Percentiles rank a stretch among this genome's conserved stretches.
Conservation (phyloP, 2,888 invertebrate species). For the Dryomyza anilis region DNA sequence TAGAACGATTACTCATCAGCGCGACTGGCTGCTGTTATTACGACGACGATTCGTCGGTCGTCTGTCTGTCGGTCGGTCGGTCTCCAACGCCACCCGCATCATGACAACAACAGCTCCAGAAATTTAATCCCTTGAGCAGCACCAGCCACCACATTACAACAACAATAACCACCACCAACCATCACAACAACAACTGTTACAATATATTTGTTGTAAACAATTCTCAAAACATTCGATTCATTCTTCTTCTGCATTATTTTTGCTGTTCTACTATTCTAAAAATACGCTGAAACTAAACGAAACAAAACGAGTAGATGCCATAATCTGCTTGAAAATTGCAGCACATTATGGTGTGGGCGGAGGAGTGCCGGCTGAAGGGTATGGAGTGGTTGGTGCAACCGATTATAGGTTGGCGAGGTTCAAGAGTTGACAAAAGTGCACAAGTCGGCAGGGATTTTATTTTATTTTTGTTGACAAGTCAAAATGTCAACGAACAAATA, state of each 20-base stretch:
- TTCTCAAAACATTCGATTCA: background rate
- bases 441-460: no score
- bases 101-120: background rate
- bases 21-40: no score
- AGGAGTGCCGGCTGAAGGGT: no score
- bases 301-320: no score
- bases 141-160: background rate
- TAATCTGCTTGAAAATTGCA: no score
- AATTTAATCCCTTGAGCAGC: conserved; percentile 16
- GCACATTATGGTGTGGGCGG: no score
- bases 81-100: conserved; percentile 1
- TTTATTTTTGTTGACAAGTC: no score
- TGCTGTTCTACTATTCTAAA: background rate
- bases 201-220: conserved; percentile 1
- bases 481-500: no score
- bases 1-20: background rate
- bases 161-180: background rate
- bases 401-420: no score
- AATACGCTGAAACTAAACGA: no score
- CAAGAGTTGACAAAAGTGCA: no score
- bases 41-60: background rate
- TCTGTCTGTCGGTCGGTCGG: background rate
- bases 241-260: background rate
- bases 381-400: no score
- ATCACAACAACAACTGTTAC: conserved; percentile 6